Percentiles rank a stretch among this genome's conserved stretches.
Evolutionary conservation across 1,140 invertebrate species (phyloP).

Genomic region (Scaptomyza pallida): DNA sequence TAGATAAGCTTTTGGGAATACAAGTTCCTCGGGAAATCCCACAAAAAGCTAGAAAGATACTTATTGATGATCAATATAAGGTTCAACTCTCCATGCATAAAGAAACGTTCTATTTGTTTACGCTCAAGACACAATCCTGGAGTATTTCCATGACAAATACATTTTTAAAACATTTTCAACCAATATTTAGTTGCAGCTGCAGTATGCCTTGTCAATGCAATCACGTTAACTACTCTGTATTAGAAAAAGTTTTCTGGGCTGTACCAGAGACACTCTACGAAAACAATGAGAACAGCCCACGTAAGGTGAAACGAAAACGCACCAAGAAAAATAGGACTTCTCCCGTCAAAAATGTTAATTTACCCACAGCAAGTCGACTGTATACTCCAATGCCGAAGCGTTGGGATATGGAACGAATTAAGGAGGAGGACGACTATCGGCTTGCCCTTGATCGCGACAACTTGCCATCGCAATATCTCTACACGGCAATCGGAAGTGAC

Average conservation of each 20-base stretch:
- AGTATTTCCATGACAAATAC: conserved; percentile 2
- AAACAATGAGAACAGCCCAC: conserved; percentile 4
- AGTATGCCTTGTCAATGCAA: conserved; percentile 2
- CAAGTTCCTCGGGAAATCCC: conserved; percentile 22
- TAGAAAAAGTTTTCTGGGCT: conserved; percentile 29
- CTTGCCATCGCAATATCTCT: conserved; percentile 52
- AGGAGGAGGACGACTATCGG: conserved; percentile 51
- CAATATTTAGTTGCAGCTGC: neutral
- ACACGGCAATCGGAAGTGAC: conserved; percentile 12
- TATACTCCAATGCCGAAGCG: conserved; percentile 34
- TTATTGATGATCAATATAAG: conserved; percentile 23
- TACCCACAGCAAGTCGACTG: conserved; percentile 25
- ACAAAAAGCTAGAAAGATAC: conserved; percentile 28
- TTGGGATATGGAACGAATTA: conserved; percentile 37
- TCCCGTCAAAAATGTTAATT: conserved; percentile 6
- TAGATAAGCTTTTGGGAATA: conserved; percentile 41
- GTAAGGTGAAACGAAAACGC: conserved; percentile 11
- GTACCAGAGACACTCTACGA: conserved; percentile 4
- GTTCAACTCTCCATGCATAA: conserved; percentile 27
- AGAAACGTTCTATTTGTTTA: neutral
- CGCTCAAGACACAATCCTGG: conserved; percentile 17
- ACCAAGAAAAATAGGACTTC: conserved; percentile 19
- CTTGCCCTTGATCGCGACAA: conserved; percentile 15
- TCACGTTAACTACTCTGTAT: neutral
- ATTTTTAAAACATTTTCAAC: conserved; percentile 29